Evolutionary conservation across 2,888 invertebrate genomes (phyloP).

Genomic region (Pseudeuparius sepicola): DNA sequence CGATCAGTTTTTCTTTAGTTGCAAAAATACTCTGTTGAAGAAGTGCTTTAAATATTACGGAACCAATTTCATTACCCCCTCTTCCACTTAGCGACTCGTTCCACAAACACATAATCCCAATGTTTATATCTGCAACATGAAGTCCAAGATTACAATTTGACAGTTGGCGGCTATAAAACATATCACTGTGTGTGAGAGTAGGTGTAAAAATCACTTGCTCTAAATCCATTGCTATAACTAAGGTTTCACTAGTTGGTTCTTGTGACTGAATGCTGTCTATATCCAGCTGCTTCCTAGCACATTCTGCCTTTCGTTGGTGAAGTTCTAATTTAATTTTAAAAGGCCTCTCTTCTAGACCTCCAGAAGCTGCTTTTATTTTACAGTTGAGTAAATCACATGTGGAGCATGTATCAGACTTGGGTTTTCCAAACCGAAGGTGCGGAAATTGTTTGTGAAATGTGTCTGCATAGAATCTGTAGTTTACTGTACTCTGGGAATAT

Average conservation of each 20-base stretch:
- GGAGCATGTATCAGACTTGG: slow-evolving; percentile 4
- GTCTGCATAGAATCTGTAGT: too few species aligned
- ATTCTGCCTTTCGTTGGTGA: slow-evolving; percentile 4
- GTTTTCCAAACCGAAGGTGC: slow-evolving; percentile 1
- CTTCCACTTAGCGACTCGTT: too few species aligned
- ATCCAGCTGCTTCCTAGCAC: background rate
- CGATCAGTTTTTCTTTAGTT: too few species aligned
- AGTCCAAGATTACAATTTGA: slow-evolving; percentile 3
- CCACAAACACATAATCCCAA: too few species aligned
- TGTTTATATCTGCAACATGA: too few species aligned
- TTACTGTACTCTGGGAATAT: too few species aligned
- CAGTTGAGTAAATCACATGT: background rate
- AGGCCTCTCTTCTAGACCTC: background rate
- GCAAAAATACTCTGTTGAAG: too few species aligned
- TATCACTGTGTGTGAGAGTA: background rate
- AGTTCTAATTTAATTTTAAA: background rate
- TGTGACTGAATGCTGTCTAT: background rate
- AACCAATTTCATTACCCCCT: too few species aligned
- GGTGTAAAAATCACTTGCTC: slow-evolving; percentile 5
- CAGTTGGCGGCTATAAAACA: slow-evolving; percentile 5
- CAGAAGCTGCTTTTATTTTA: slow-evolving; percentile 3
- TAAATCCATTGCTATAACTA: background rate
- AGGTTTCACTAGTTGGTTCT: slow-evolving; percentile 1
- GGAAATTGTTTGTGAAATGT: slow-evolving; percentile 7
- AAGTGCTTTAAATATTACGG: too few species aligned